Percentiles rank a stretch among this genome's conserved stretches.
Conservation (phyloP, 1,140 invertebrate genomes). For the Adelges cooleyi region DNA sequence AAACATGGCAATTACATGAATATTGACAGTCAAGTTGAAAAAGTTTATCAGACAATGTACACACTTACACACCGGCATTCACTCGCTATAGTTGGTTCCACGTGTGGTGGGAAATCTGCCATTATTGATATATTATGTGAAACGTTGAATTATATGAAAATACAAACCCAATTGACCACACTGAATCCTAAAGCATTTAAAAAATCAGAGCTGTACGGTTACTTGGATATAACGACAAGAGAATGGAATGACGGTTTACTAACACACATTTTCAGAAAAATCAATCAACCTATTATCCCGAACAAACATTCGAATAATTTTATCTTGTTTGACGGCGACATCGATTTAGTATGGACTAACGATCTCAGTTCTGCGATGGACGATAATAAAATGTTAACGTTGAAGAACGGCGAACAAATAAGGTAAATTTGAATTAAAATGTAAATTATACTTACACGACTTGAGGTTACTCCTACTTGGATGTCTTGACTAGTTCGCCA, state of each 20-base stretch:
- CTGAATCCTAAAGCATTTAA: slow-evolving; percentile 81
- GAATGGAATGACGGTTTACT: slow-evolving; percentile 87
- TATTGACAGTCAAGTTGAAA: slow-evolving; percentile 64
- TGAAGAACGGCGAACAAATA: slow-evolving; percentile 22
- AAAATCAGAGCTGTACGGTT: slow-evolving; percentile 78
- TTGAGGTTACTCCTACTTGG: no score
- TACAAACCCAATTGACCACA: slow-evolving; percentile 63
- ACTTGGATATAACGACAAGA: slow-evolving; percentile 65
- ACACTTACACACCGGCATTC: slow-evolving; percentile 86
- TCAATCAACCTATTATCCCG: slow-evolving; percentile 50
- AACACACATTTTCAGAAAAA: slow-evolving; percentile 78
- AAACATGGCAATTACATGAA: slow-evolving; percentile 55
- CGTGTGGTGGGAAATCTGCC: slow-evolving; percentile 79
- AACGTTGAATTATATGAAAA: slow-evolving; percentile 55
- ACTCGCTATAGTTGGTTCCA: slow-evolving; percentile 81
- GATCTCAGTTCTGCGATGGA: slow-evolving; percentile 96
- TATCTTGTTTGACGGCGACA: slow-evolving; percentile 84
- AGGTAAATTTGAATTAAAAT: slow-evolving; percentile 51
- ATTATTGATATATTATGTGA: slow-evolving; percentile 67
- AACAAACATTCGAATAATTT: slow-evolving; percentile 46
- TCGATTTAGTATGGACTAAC: slow-evolving; percentile 86
- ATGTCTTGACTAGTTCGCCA: no score
- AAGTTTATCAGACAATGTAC: slow-evolving; percentile 80
- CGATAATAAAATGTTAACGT: slow-evolving; percentile 60
- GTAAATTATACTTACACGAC: no score